These are phyloP conservation scores for Caerostris darwini DNA, from an alignment of 1,140 invertebrate species.

Conservation along the genomic window DNA sequence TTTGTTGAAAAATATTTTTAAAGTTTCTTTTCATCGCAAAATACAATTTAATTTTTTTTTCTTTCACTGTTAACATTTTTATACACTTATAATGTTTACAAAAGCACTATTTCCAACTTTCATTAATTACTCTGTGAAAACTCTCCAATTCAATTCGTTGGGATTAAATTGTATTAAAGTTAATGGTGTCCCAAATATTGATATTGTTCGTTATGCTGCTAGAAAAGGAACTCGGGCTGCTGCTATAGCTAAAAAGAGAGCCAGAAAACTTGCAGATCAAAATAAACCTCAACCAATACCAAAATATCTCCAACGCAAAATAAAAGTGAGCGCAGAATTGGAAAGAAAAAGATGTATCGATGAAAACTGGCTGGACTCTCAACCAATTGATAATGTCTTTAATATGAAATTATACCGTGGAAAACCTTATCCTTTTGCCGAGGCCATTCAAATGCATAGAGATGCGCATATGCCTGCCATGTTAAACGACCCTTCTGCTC, in stretches of 20 bases:
- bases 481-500: slow-evolving; percentile 87
- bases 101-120: slow-evolving; percentile 53
- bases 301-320: slow-evolving; percentile 56
- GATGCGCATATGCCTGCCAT: slow-evolving; percentile 90
- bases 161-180: slow-evolving; percentile 2
- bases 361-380: slow-evolving; percentile 70
- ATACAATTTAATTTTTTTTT: background rate
- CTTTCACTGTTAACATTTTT: background rate
- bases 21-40: background rate
- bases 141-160: background rate
- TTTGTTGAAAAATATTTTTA: background rate
- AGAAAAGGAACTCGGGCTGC: slow-evolving; percentile 67
- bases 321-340: background rate
- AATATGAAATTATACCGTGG: slow-evolving; percentile 71
- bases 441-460: slow-evolving; percentile 88
- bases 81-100: slow-evolving; percentile 16
- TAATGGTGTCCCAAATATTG: slow-evolving; percentile 1
- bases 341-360: slow-evolving; percentile 61
- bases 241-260: slow-evolving; percentile 4
- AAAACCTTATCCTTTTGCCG: slow-evolving; percentile 85
- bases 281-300: slow-evolving; percentile 56
- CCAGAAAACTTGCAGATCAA: slow-evolving; percentile 46
- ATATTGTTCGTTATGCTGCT: slow-evolving; percentile 64
- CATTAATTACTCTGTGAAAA: slow-evolving; percentile 5
- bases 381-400: slow-evolving; percentile 87